phyloP scores from a whole-genome alignment of 2,113 vertebrate genomes.

The Caretta caretta region DNA sequence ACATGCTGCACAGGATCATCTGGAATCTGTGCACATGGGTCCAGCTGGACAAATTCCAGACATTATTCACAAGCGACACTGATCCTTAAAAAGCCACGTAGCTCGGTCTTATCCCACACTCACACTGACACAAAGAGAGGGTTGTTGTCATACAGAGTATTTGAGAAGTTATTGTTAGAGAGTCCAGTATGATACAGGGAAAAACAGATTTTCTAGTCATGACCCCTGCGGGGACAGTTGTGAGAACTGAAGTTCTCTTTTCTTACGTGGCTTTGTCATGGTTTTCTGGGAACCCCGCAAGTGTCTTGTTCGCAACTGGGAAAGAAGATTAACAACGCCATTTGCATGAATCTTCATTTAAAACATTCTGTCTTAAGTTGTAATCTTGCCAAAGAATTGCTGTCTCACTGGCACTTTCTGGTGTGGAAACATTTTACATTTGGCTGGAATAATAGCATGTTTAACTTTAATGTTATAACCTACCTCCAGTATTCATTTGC shows the following conservation, averaged over 20 bases:
- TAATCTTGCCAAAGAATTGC: slow-evolving; percentile 40
- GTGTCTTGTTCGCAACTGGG: not conserved
- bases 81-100: not conserved
- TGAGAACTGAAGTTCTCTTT: not conserved
- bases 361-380: slow-evolving; percentile 5
- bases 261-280: not conserved
- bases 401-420: slow-evolving; percentile 42
- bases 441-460: slow-evolving; percentile 30
- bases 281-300: not conserved
- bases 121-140: not conserved
- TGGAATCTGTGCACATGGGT: not conserved
- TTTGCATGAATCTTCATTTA: slow-evolving; percentile 16
- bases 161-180: not conserved
- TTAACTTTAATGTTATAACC: slow-evolving; percentile 59
- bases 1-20: not conserved
- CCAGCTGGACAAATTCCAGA: not conserved
- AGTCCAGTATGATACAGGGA: not conserved
- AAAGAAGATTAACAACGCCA: slow-evolving; percentile 41
- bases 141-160: not conserved
- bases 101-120: not conserved
- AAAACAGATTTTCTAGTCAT: slow-evolving; percentile 4
- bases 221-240: not conserved
- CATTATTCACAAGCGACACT: fast-evolving
- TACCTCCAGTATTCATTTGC: slow-evolving; percentile 45
- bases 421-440: slow-evolving; percentile 58